phyloP scores from a whole-genome alignment of 2,797 vertebrate genomes.

The Scolopax bukidnonensis region DNA sequence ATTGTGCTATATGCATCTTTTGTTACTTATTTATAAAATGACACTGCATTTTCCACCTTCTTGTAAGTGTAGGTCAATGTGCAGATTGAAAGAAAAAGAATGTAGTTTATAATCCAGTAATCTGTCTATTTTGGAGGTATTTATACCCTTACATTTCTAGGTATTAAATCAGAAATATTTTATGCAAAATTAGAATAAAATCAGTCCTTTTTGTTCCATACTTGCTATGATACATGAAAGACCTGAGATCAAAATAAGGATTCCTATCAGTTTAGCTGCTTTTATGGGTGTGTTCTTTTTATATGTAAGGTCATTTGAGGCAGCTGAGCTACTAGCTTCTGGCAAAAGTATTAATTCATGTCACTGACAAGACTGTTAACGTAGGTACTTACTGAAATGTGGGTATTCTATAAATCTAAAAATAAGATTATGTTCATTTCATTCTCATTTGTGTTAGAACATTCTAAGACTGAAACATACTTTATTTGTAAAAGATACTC shows the following conservation, averaged over 20 bases:
- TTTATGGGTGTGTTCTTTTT: neutral
- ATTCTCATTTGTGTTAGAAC: neutral
- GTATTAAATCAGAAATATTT: neutral
- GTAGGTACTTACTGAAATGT: neutral
- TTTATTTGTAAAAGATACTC: neutral
- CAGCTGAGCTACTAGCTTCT: neutral
- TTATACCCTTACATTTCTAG: neutral
- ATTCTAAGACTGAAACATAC: neutral
- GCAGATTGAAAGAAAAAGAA: neutral
- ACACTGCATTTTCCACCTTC: neutral
- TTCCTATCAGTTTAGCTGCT: neutral
- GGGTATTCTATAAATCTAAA: neutral
- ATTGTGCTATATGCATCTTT: neutral
- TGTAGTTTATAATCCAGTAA: neutral
- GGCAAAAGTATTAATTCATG: neutral
- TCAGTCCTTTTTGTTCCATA: neutral
- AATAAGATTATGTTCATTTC: neutral
- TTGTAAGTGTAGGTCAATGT: neutral
- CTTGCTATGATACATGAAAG: neutral
- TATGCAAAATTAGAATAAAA: neutral
- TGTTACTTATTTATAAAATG: neutral
- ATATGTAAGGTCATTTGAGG: neutral
- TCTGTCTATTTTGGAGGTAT: neutral
- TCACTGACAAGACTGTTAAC: neutral
- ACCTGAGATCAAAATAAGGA: neutral